Evolutionary conservation across 2,888 invertebrate genomes (phyloP), one percentile per base, ranked within the genome.

Genomic region (Polietes domitor): DNA sequence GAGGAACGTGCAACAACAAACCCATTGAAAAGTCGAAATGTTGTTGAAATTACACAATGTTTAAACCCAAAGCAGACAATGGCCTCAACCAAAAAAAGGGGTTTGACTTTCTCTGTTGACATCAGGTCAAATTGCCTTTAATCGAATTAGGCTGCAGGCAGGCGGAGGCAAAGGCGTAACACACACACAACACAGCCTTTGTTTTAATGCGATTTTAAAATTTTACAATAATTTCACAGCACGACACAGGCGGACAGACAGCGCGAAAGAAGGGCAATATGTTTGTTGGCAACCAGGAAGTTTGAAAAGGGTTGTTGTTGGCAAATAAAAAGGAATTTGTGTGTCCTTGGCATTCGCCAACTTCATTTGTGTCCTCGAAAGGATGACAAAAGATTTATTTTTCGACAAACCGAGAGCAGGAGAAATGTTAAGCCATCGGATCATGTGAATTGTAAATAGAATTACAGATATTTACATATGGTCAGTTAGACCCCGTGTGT

Each of bases 121-220:
- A 87, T 86, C 86, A 87, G 86, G 86, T 87, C 86, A 85, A 84
- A 85, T 84, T 88, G 89, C 88, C 86, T 88, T 89, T 90, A 90
- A 90, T 89, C 90, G 89, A 88, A 89, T 89, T 87, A 87, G 77
- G 71, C 77, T 82, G 41, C 71, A 78, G 77, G n/a, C n/a, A 2
- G 9, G 10, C 58, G 7, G 7, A 3, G 37, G 12, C 37, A 37
- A 37, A 3, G 9, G 12, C 6, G 9, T 10, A 37, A 37, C 7
- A 37, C 4, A 19, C 2, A 0, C 63, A 7, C 37, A n/a, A n/a
- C n/a, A n/a, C 43, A 15, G 41, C 41, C 32, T 63, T 28, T 75
- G 12, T 65, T 55, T 73, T 76, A 84, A 84, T 84, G 76, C 88
- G 89, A 90, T 89, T 89, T 90, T 89, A 89, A 89, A 90, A 82